Evolutionary conservation across 2,797 vertebrate genomes (phyloP).

Genomic region (Malacoctenus gilli): DNA sequence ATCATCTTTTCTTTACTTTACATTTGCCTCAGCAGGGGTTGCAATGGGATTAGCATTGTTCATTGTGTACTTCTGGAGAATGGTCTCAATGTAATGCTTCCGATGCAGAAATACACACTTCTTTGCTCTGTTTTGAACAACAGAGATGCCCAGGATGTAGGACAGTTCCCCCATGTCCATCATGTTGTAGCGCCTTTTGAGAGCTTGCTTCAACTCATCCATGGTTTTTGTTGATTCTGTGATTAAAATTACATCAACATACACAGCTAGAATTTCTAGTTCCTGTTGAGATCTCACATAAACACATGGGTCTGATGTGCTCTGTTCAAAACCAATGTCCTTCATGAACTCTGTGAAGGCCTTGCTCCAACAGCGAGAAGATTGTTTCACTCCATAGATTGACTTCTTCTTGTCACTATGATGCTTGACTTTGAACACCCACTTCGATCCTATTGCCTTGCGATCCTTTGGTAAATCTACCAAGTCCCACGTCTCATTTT

Average conservation of each 20-base stretch:
- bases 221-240: constrained; percentile 39
- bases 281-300: constrained; percentile 45
- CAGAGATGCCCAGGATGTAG: constrained; percentile 1
- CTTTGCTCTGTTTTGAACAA: background rate
- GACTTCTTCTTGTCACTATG: constrained; percentile 53
- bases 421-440: constrained; percentile 63
- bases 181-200: constrained; percentile 15
- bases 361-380: constrained; percentile 24
- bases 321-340: constrained; percentile 28
- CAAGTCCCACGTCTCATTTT: constrained; percentile 53
- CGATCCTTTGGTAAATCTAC: constrained; percentile 34
- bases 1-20: constrained; percentile 26
- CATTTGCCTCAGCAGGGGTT: constrained; percentile 41
- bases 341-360: constrained; percentile 29
- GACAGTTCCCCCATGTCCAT: background rate
- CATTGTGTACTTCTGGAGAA: constrained; percentile 50
- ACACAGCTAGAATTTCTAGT: constrained; percentile 45
- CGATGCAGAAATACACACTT: background rate
- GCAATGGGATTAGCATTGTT: constrained; percentile 33
- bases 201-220: constrained; percentile 29
- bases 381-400: constrained; percentile 44
- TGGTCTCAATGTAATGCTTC: constrained; percentile 4
- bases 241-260: constrained; percentile 51
- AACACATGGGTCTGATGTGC: constrained; percentile 40
- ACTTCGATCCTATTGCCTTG: constrained; percentile 45